These are phyloP conservation scores for Eulemur rufifrons DNA, from an alignment of 2,113 vertebrate species.

Conservation along the genomic window DNA sequence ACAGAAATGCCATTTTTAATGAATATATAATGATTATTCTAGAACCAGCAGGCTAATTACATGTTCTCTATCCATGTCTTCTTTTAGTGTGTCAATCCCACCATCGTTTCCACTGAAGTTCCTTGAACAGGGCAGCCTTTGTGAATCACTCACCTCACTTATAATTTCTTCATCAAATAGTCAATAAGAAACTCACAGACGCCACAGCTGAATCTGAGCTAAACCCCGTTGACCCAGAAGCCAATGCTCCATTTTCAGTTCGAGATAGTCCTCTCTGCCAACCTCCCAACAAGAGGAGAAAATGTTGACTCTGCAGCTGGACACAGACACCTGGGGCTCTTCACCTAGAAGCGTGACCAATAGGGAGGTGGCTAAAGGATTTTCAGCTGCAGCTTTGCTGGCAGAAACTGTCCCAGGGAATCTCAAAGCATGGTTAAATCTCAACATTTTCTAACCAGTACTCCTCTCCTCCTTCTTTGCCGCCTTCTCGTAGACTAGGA, in stretches of 20 bases:
- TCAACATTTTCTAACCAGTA: background rate
- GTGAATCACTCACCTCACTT: background rate
- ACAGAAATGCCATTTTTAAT: background rate
- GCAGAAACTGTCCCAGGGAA: background rate
- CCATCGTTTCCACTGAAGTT: conserved; percentile 1
- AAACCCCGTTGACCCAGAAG: background rate
- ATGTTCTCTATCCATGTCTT: background rate
- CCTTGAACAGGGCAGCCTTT: background rate
- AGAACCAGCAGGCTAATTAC: background rate
- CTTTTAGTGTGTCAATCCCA: background rate
- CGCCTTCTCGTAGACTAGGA: background rate
- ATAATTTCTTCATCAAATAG: background rate
- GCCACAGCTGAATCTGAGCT: background rate
- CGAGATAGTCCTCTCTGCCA: background rate
- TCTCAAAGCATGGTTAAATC: background rate
- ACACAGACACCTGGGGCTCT: background rate
- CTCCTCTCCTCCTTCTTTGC: background rate
- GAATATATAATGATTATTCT: background rate
- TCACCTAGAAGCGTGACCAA: background rate
- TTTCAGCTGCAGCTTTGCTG: background rate
- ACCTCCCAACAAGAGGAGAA: background rate
- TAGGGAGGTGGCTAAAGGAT: background rate
- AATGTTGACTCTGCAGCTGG: background rate
- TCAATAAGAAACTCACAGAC: background rate
- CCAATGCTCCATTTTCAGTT: background rate